Base-by-base conservation (phyloP, 2,113 vertebrate genomes). In the Lophura nycthemera region DNA sequence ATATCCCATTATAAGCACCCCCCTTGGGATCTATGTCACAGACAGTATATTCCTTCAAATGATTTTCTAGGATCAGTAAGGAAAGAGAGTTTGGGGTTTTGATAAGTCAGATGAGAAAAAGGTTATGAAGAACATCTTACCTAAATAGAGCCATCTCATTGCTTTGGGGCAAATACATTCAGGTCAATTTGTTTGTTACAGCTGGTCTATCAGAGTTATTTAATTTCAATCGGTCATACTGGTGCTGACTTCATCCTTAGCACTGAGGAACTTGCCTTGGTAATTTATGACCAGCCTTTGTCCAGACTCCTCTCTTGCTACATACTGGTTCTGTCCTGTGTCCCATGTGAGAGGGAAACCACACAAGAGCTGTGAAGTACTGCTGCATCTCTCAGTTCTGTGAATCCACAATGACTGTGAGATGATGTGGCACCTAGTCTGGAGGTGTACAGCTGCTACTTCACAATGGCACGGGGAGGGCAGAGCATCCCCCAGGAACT, bases 21-120 rank as follows among this genome's bases (percentile, higher is more conserved):
- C 66, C 89, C 56, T 87, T 91, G 77, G 84, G 48, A 72, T 57
- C 43, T 47, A 52, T 90, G n/a, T 57, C 67, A 92, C n/a, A 84
- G 60, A 80, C 27, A 20, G 22, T 47, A 50, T 76, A 45, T 12
- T 86, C 47, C 42, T 75, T 79, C 43, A 47, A 13, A 78, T 6
- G 6, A 63, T 88, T 89, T 92, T 78, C 54, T 64, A 61, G 42
- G 14, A 90, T 67, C 70, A 86, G 32, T 56, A 93, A 88, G 52
- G 42, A 93, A 94, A 82, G 14, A 67, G 19, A 86, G 82, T 29
- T 79, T 73, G 38, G 4, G 13, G 2, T 3, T 8, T 65, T 88
- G 32, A 54, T 61, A 85, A 63, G 15, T 71, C 36, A 73, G 21
- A 24, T 90, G 73, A 92, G 21, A 70, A 84, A 75, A 80, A 66